Evolutionary conservation across 2,797 vertebrate genomes (phyloP).

Genomic region (Podarcis siculus): DNA sequence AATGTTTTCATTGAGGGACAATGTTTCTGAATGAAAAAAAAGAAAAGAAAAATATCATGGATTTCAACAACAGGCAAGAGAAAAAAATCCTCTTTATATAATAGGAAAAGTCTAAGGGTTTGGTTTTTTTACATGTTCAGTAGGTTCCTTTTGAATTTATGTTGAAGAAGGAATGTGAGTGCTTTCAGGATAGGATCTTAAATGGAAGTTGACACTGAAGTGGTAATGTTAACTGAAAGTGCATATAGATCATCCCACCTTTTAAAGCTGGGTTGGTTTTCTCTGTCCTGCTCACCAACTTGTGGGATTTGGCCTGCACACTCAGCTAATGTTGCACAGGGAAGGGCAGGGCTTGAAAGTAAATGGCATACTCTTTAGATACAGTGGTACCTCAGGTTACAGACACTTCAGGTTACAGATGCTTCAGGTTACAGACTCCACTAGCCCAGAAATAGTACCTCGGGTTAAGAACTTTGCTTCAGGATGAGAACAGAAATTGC

Average conservation of each 20-base stretch:
- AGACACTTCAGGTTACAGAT: too few relatives aligned
- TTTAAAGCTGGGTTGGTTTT: background rate
- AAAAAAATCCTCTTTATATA: background rate
- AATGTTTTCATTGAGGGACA: background rate
- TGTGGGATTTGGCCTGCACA: background rate
- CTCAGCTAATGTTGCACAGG: background rate
- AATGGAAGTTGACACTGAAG: background rate
- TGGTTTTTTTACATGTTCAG: background rate
- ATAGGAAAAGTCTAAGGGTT: background rate
- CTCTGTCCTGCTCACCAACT: background rate
- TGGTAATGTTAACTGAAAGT: background rate
- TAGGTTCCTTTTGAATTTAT: background rate
- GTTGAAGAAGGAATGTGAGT: background rate
- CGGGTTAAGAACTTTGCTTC: too few relatives aligned
- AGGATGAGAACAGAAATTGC: too few relatives aligned
- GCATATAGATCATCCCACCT: background rate
- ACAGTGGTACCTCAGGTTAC: too few relatives aligned
- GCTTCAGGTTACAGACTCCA: too few relatives aligned
- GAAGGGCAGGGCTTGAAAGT: background rate
- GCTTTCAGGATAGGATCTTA: background rate
- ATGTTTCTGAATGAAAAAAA: background rate
- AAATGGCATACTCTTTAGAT: background rate
- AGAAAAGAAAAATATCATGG: constrained; percentile 1
- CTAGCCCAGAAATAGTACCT: too few relatives aligned
- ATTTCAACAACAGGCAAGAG: background rate